Percentiles rank a stretch among this genome's conserved stretches.
Evolutionary conservation across 2,888 invertebrate species (phyloP).

Genomic region (Drosophila vallismaia): DNA sequence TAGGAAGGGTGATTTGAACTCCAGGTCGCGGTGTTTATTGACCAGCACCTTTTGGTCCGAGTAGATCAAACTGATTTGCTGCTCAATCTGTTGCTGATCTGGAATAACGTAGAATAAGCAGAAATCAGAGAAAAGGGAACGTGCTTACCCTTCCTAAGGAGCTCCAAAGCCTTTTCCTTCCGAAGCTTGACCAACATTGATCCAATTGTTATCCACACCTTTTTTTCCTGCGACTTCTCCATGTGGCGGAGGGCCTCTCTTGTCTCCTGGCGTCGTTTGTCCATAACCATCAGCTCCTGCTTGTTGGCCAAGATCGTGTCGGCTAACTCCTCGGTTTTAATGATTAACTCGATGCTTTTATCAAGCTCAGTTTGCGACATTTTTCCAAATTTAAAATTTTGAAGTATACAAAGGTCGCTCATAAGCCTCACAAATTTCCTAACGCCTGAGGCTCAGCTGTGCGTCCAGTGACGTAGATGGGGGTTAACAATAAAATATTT

Average conservation of each 20-base stretch:
- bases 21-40: conserved; percentile 82
- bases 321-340: conserved; percentile 81
- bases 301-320: conserved; percentile 83
- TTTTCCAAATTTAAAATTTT: not conserved
- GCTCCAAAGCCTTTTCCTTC: conserved; percentile 72
- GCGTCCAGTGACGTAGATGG: conserved; percentile 2
- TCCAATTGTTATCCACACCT: conserved; percentile 83
- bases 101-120: conserved; percentile 12
- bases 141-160: conserved; percentile 80
- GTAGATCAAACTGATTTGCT: conserved; percentile 81
- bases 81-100: conserved; percentile 82
- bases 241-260: conserved; percentile 81
- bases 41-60: conserved; percentile 83
- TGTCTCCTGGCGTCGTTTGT: conserved; percentile 81
- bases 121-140: not conserved
- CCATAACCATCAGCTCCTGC: conserved; percentile 80
- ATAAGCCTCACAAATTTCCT: not conserved
- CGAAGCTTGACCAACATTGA: conserved; percentile 82
- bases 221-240: conserved; percentile 76
- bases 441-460: conserved; percentile 30
- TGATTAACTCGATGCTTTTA: conserved; percentile 81
- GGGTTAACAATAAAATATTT: not conserved
- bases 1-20: conserved; percentile 78
- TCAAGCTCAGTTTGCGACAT: conserved; percentile 54
- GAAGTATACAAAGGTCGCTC: conserved; percentile 31